Percentiles rank a stretch among this genome's conserved stretches.
phyloP scores from a whole-genome alignment of 1,140 invertebrate species.

The Pentalonia nigronervosa region DNA sequence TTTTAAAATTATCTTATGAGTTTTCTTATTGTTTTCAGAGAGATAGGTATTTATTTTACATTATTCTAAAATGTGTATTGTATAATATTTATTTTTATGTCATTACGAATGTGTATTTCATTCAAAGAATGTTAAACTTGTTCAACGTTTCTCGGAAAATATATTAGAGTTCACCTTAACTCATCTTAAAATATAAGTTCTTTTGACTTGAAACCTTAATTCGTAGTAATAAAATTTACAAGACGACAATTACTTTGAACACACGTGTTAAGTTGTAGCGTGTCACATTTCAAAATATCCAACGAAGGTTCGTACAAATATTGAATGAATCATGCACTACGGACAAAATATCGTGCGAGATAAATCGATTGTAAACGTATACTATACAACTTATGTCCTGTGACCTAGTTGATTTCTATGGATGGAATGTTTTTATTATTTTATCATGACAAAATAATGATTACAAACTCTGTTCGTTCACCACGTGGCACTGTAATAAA shows the following conservation, averaged over 20 bases:
- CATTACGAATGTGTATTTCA: not conserved
- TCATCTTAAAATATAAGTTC: not conserved
- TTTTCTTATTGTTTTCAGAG: not conserved
- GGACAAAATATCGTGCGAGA: not conserved
- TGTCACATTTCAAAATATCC: not conserved
- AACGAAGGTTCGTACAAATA: not conserved
- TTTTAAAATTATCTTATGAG: not conserved
- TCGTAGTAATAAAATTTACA: not conserved
- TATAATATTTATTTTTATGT: not conserved
- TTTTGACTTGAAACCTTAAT: not conserved
- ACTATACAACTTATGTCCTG: not conserved
- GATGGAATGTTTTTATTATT: not conserved
- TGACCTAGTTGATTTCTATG: not conserved
- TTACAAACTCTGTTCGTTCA: not conserved
- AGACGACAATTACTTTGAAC: not conserved
- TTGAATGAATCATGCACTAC: not conserved
- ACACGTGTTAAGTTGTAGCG: not conserved
- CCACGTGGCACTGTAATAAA: not conserved
- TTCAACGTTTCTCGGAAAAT: not conserved
- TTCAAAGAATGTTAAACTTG: not conserved
- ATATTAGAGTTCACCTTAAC: not conserved
- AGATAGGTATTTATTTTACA: not conserved
- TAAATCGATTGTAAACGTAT: not conserved
- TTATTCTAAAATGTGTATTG: not conserved
- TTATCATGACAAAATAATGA: not conserved